Conservation (phyloP, 2,888 invertebrate genomes). For the Melanchra persicariae region DNA sequence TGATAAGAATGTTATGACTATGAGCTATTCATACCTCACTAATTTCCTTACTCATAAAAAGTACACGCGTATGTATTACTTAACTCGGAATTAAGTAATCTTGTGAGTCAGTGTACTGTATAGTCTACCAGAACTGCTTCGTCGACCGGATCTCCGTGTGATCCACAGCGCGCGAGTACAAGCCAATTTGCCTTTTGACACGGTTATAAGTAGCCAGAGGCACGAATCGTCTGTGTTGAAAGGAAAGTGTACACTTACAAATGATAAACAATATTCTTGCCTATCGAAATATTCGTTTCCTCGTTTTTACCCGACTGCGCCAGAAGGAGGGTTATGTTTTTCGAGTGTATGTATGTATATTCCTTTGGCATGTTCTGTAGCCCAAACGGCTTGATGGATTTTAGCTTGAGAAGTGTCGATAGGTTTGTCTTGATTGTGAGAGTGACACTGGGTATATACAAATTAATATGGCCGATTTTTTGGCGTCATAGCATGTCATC, state of each 20-base stretch:
- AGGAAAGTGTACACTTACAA: conserved; percentile 26
- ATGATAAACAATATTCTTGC: neutral
- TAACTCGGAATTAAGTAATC: conserved; percentile 34
- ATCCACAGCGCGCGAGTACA: conserved; percentile 1
- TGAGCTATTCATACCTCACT: neutral
- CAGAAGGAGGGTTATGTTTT: no score
- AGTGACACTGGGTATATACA: no score
- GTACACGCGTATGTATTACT: conserved; percentile 26
- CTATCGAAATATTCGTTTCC: neutral
- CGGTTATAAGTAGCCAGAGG: conserved; percentile 26
- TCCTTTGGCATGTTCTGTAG: no score
- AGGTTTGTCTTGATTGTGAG: no score
- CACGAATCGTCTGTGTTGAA: conserved; percentile 17
- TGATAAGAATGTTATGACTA: neutral
- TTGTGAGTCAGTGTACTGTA: conserved; percentile 34
- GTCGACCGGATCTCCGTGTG: conserved; percentile 29
- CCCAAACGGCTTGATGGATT: no score
- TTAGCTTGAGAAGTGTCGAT: no score
- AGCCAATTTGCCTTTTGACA: conserved; percentile 40
- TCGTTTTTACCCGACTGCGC: no score
- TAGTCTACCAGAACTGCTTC: conserved; percentile 4
- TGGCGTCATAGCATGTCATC: no score
- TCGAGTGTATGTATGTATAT: no score
- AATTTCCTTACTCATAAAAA: conserved; percentile 12
- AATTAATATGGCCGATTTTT: no score